phyloP scores from a whole-genome alignment of 2,888 invertebrate genomes.

The Cephus nigrinus region DNA sequence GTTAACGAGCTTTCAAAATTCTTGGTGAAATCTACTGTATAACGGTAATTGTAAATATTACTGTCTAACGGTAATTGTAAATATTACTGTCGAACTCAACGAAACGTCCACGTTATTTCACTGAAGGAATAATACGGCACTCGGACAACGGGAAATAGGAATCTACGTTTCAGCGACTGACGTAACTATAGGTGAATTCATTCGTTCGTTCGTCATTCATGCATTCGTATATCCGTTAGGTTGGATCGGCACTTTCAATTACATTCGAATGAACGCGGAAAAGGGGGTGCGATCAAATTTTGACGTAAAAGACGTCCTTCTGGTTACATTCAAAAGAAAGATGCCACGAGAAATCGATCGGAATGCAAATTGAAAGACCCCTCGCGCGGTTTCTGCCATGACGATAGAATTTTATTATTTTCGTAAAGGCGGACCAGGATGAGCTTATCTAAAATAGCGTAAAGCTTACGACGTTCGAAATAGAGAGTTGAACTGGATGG shows the following conservation, averaged over 20 bases:
- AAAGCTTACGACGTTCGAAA: conserved; percentile 45
- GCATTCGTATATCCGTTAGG: neutral
- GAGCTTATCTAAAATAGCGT: conserved; percentile 43
- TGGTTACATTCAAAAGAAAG: neutral
- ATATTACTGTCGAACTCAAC: neutral
- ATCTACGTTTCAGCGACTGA: neutral
- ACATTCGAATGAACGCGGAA: neutral
- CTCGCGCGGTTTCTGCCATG: neutral
- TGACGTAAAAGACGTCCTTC: neutral
- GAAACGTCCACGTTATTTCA: neutral
- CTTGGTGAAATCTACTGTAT: neutral
- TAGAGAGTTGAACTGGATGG: conserved; percentile 32
- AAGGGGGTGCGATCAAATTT: neutral
- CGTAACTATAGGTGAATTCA: neutral
- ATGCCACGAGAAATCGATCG: neutral
- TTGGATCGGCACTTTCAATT: neutral
- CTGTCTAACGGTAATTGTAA: neutral
- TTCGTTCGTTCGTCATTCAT: neutral
- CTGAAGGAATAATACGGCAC: neutral
- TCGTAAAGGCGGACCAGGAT: neutral
- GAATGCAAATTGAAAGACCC: neutral
- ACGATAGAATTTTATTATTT: neutral
- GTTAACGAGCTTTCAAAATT: neutral
- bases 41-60: neutral
- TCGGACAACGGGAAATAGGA: neutral